Evolutionary conservation across 2,888 invertebrate species (phyloP), one percentile per base, ranked within the genome.

Genomic region (Alentia gelatinosa): DNA sequence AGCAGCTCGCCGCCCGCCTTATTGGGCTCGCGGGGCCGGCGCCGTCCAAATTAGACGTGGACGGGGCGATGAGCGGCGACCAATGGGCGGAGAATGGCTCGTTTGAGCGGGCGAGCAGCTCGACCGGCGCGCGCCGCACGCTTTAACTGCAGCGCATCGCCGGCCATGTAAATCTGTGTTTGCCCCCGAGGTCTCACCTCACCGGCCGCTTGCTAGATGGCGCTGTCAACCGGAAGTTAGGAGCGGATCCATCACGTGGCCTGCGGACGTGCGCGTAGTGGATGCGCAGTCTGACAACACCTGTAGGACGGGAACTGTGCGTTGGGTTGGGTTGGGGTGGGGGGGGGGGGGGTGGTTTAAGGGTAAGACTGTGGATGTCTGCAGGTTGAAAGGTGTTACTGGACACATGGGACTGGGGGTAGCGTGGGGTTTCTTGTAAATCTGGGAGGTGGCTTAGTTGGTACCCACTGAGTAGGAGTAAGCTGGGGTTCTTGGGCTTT

Each of bases 161-260:
- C 26, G 30, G 30, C 39, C 19, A 79, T 79, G 79, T 79, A 79
- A 79, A 79, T 79, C 35, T 74, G 74, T 74, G 74, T 74, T 74
- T 39, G 83, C 40, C 40, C 33, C 86, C 47, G 1, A 47, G 47
- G 86, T 47, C 86, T 26, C 86, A 86, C 86, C 86, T 42, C 86
- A 42, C 47, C 19, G 42, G 23, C 42, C 47, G 35, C 1, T 47
- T 33, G 30, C 47, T 86, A 47, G 86, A 47, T 86, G 86, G 86
- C 86, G 23, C 86, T 86, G 86, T 86, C 86, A 86, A 30, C 86
- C 86, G 86, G 86, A 86, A 47, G 86, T 42, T 23, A 47, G 50
- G 30, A 47, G 47, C 30, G 30, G 47, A 47, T 86, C 26, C 86
- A 86, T 86, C 86, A 86, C 86, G 86, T 86, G 86, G 47, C 86